Evolutionary conservation across 2,113 vertebrate species (phyloP).

Genomic region (Arizona elegans): DNA sequence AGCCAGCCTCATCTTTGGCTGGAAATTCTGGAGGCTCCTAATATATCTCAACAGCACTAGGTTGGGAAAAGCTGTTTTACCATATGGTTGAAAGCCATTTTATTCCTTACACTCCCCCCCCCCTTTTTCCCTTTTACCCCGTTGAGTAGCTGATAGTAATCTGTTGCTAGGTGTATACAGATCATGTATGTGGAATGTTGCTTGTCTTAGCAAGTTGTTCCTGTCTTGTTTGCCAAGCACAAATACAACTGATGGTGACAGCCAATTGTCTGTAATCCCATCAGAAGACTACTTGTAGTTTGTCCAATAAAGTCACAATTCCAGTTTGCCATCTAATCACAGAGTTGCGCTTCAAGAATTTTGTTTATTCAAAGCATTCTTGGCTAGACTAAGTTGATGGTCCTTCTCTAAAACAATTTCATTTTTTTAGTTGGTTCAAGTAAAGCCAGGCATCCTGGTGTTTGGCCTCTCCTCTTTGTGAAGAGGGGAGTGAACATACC

Average conservation of each 20-base stretch:
- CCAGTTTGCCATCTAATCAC: neutral
- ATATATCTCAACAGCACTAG: neutral
- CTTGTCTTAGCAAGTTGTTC: neutral
- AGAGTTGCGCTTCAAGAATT: neutral
- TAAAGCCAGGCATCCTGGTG: neutral
- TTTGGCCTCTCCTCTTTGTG: neutral
- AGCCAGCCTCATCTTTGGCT: neutral
- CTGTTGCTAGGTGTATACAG: constrained; percentile 1
- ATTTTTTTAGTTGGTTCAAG: neutral
- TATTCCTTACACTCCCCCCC: neutral
- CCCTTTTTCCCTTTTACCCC: neutral
- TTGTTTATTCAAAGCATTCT: constrained; percentile 13
- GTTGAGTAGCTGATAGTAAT: neutral
- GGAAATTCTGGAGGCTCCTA: neutral
- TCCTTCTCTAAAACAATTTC: neutral
- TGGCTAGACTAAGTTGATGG: constrained; percentile 6
- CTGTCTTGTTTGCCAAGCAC: neutral
- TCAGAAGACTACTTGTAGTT: neutral
- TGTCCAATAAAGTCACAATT: neutral
- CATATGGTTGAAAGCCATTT: neutral
- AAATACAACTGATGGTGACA: constrained; percentile 9
- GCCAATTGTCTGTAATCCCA: neutral
- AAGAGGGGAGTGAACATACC: constrained; percentile 34
- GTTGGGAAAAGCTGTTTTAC: neutral
- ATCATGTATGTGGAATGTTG: neutral